Evolutionary conservation across 2,113 vertebrate species (phyloP), one percentile per base, ranked within the genome.

Genomic region (Bubo scandiacus): DNA sequence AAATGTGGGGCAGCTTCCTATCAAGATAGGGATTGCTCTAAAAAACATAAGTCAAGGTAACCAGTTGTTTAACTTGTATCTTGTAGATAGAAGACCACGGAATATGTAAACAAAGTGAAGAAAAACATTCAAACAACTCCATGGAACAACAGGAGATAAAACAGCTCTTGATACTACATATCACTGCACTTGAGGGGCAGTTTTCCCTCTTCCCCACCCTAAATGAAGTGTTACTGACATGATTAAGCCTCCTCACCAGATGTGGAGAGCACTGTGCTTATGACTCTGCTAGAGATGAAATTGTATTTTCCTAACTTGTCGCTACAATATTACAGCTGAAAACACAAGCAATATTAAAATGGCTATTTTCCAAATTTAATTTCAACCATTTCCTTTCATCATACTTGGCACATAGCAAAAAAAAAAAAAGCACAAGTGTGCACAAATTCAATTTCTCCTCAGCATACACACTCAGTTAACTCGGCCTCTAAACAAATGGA

Each of bases 261-360:
- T 79, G 80, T 9, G 2, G 26, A 90, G 4, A 57, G 16, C 25
- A 25, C 19, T 23, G 30, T 42, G 42, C 32, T 74, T 57, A 43
- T 61, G 70, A 52, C 52, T 71, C 52, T 43, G 47, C 54, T 57
- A 59, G 29, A 67, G 30, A 55, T 49, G 34, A 80, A 95, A 81
- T n/a, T 6, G 1, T 11, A 61, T 89, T 92, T 89, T 72, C 52
- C 51, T 61, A 81, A 87, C 57, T 63, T 86, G 66, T 58, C 89
- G 52, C 68, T 65, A 36, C 42, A 94, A 9, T 45, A 82, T 49
- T 62, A 77, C 66, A 85, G 66, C 74, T 63, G 80, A 81, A 94
- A 94, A 88, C 29, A 70, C 16, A 81, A 58, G 59, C 52, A 88
- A 36, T 67, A 88, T 92, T 92, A 91, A 92, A 92, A 93, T 68